Evolutionary conservation across 1,140 invertebrate genomes (phyloP).

Genomic region (Lepidotrigona ventralis): DNA sequence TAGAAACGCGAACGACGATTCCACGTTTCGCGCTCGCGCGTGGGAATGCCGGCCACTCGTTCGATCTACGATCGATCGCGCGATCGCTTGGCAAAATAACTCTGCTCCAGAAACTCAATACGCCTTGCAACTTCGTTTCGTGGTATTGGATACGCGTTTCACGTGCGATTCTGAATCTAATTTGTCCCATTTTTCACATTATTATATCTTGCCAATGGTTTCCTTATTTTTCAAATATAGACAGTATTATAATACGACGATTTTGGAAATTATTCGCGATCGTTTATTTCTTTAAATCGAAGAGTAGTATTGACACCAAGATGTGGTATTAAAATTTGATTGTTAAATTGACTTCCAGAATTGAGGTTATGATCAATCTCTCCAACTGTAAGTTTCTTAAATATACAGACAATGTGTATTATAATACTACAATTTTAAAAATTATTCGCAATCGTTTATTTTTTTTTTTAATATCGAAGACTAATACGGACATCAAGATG

Average conservation of each 20-base stretch:
- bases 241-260: background rate
- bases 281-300: background rate
- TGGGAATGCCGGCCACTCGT: slow-evolving; percentile 30
- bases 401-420: background rate
- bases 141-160: background rate
- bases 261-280: background rate
- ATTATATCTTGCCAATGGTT: background rate
- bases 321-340: background rate
- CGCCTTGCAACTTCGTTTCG: background rate
- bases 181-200: background rate
- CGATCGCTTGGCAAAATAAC: background rate
- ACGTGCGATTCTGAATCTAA: background rate
- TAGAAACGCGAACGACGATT: slow-evolving; percentile 29
- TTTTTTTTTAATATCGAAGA: background rate
- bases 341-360: background rate
- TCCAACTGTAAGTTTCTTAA: background rate
- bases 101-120: too few species aligned
- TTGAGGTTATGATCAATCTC: background rate
- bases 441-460: background rate
- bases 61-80: slow-evolving; percentile 14
- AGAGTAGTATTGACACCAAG: background rate
- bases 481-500: background rate
- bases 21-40: slow-evolving; percentile 29
- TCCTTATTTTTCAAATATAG: background rate
- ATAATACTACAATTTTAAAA: background rate